Evolutionary conservation across 2,797 vertebrate species (phyloP), one percentile per base, ranked within the genome.

Genomic region (Rhinogobio ventralis): DNA sequence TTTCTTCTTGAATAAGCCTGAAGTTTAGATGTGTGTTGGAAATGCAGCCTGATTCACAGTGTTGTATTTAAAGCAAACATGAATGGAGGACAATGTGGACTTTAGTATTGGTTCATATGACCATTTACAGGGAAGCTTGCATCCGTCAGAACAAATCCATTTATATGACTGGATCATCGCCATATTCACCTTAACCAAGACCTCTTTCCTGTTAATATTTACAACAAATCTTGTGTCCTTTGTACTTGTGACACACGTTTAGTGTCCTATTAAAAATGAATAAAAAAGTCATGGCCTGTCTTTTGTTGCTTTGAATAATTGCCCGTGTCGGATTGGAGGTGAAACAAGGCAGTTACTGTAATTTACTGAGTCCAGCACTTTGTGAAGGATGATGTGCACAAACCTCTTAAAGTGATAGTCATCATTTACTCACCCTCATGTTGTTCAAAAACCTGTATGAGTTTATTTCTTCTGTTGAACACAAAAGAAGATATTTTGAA

Each of bases 311-410:
- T 86, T 96, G 86, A 94, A 95, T 90, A 95, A 94, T 91, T 95
- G 96, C 86, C 93, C 95, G 57, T 94, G 96, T 90, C 89, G 96
- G 86, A 94, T 95, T 75, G 96, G 96, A 51, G 95, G 95, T 89
- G 95, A 93, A 86, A 96, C 95, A 93, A 73, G 91, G 92, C 0
- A 94, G 96, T 87, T 93, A 94, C 91, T 95, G 96, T n/a, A 94
- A 96, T 90, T 94, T 94, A 17, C 94, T 95, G 95, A 92, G 91
- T 74, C 9, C 28, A 86, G 92, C 93, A 86, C 93, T 95, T 67
- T 94, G 94, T 13, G 93, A 93, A 85, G 95, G 0, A 17, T 28
- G 1, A 49, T 49, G 8, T 8, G 39, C 66, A 42, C 8, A 68
- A 68, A 68, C 36, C 39, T 45, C 13, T 36, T 39, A 20, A 55